Conservation (phyloP, 2,113 vertebrate species). For the Anhinga rufa region DNA sequence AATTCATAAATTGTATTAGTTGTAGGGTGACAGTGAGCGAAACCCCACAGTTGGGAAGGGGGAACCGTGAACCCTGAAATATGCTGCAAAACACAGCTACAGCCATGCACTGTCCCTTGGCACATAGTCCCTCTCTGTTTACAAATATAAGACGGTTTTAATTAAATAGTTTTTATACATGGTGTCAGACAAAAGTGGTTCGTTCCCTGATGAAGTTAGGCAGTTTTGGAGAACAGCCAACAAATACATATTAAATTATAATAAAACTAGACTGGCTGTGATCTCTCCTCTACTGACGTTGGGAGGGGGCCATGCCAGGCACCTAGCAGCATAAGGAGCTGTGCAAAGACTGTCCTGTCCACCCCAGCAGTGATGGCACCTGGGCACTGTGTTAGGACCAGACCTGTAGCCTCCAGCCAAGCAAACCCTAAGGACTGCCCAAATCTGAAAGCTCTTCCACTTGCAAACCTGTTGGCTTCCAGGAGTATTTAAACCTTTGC, state of each 20-base stretch:
- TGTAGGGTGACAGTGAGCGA: neutral
- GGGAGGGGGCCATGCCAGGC: neutral
- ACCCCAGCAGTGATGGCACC: neutral
- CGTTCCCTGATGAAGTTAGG: neutral
- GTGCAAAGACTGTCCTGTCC: neutral
- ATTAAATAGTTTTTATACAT: neutral
- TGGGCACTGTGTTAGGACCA: rapidly evolving
- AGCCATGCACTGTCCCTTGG: neutral
- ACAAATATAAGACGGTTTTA: neutral
- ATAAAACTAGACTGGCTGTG: neutral
- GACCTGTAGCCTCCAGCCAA: neutral
- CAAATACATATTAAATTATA: neutral
- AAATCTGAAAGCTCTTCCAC: neutral
- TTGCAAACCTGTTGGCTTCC: neutral
- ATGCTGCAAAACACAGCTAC: neutral
- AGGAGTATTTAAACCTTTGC: neutral
- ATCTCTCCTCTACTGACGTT: neutral
- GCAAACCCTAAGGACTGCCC: neutral
- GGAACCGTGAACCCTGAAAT: rapidly evolving
- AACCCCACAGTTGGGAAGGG: neutral
- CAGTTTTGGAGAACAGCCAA: neutral
- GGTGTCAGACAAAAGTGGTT: neutral
- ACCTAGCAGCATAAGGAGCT: neutral
- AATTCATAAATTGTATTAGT: neutral
- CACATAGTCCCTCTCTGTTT: neutral